Evolutionary conservation across 2,888 invertebrate species (phyloP), one percentile per base, ranked within the genome.

Genomic region (Pterostichus niger): DNA sequence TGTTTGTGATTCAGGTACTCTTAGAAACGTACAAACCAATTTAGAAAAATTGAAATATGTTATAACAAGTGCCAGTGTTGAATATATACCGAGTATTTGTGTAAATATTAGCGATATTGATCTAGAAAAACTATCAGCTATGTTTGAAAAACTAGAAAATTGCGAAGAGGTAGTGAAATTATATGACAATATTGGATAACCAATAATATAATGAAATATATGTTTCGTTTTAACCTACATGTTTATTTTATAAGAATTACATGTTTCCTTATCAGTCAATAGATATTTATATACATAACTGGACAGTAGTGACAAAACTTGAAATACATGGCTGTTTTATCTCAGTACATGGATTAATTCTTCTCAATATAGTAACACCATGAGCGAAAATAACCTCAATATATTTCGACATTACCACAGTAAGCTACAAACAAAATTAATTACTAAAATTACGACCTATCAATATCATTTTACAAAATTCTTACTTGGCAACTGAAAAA

Each of bases 161-260:
- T 76, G 93, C 11, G 91, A 92, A 0, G 94, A 94, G 80, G 90
- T 95, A 82, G 90, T 92, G 68, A 91, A 90, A 85, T 87, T 94
- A 71, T 91, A 91, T 86, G 92, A 93, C 86, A 94, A 94, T 88
- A 90, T 93, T 85, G 90, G 85, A 24, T 86, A 86, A 59, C n/a
- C 73, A n/a, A 24, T 3, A 49, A 59, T 40, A 40, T 59, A 35
- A 17, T 56, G 44, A 61, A 64, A 52, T 9, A 31, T 17, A 59
- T 35, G 64, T 40, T 49, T 35, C 61, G 17, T 64, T 59, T 64
- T 54, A 61, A 44, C 15, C 46, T 11, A 31, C 5, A 31, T 64
- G 33, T 79, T 79, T 79, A 79, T 79, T 79, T 17, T 40, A 6
- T 40, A 40, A 7, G 40, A 75, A 59, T 61, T 17, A 61, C 40